These are phyloP conservation scores for Cepaea hortensis DNA, from an alignment of 2,888 invertebrate species.

Conservation along the genomic window DNA sequence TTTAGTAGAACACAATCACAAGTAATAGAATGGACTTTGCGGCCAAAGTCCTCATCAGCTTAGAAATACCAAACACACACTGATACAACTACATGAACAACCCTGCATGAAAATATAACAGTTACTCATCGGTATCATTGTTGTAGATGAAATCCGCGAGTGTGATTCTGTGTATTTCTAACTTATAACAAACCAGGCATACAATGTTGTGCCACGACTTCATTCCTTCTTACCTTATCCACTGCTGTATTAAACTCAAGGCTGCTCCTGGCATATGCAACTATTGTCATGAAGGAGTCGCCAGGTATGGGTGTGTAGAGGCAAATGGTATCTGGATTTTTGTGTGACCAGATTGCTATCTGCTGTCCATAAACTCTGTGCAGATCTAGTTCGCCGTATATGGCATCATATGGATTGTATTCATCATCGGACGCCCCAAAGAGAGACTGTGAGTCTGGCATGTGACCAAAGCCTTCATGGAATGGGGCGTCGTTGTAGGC, in stretches of 20 bases:
- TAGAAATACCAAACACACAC: no score
- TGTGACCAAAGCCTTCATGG: neutral
- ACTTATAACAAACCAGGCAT: no score
- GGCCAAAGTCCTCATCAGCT: no score
- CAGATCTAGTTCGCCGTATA: constrained; percentile 42
- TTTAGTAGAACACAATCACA: no score
- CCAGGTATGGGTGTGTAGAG: constrained; percentile 62
- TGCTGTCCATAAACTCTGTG: constrained; percentile 56
- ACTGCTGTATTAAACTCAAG: constrained; percentile 59
- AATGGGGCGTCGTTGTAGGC: constrained; percentile 13
- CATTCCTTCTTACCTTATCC: constrained; percentile 52
- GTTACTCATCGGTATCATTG: no score
- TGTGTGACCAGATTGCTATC: constrained; percentile 65
- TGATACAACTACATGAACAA: no score
- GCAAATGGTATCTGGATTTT: constrained; percentile 59
- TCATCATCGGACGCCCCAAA: constrained; percentile 13
- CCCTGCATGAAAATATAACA: no score
- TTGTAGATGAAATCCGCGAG: no score
- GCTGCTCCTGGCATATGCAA: constrained; percentile 60
- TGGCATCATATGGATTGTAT: constrained; percentile 35
- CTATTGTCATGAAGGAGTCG: constrained; percentile 58
- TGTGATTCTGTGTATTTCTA: no score
- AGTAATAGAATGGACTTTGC: no score
- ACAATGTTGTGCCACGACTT: no score
- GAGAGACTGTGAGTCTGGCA: neutral